Evolutionary conservation across 2,113 vertebrate genomes (phyloP).

Genomic region (Chitala chitala): DNA sequence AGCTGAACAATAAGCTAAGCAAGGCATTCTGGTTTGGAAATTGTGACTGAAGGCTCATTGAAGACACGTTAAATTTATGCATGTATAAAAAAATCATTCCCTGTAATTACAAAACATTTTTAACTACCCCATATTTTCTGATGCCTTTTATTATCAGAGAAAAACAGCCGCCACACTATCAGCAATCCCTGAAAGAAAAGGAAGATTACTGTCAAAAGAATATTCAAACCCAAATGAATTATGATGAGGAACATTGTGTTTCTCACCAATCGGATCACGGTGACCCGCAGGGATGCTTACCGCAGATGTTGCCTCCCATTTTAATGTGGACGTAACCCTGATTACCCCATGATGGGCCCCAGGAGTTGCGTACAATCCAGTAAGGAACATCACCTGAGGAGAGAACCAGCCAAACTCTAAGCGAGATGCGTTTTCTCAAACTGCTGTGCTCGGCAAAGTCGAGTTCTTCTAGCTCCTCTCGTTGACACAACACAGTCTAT

Average conservation of each 20-base stretch:
- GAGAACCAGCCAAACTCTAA: background rate
- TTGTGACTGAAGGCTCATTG: background rate
- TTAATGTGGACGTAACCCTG: conserved; percentile 79
- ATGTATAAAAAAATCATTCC: too few relatives aligned
- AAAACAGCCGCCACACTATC: conserved; percentile 72
- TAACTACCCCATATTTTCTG: background rate
- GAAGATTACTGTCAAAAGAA: too few relatives aligned
- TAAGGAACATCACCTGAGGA: conserved; percentile 70
- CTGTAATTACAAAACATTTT: background rate
- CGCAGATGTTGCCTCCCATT: conserved; percentile 77
- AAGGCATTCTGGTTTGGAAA: too few relatives aligned
- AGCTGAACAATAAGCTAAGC: too few relatives aligned
- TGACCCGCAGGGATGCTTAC: conserved; percentile 53
- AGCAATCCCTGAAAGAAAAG: conserved; percentile 67
- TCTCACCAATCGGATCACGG: background rate
- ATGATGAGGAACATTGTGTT: background rate
- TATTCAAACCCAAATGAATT: too few relatives aligned
- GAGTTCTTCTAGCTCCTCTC: too few relatives aligned
- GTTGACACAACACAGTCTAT: too few relatives aligned
- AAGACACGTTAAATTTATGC: background rate
- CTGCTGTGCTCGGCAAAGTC: background rate
- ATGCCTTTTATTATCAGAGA: conserved; percentile 55
- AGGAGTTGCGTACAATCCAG: conserved; percentile 89
- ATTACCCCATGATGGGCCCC: conserved; percentile 80
- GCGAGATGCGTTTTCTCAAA: background rate